Conservation (phyloP, 2,888 invertebrate genomes). For the Pediacus dermestoides region DNA sequence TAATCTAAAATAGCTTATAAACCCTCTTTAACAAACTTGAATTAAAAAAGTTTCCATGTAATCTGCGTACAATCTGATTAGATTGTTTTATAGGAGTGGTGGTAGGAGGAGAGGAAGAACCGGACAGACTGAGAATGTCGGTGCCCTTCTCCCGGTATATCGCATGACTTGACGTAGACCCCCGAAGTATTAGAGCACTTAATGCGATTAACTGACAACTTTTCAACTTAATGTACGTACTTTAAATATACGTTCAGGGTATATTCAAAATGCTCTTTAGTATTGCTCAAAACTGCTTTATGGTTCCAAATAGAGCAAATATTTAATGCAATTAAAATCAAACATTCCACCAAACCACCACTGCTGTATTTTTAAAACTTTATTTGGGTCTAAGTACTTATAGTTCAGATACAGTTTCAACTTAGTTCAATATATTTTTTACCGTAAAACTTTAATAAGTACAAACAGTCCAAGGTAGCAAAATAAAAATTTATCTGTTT, state of each 20-base stretch:
- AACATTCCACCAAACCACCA: constrained; percentile 7
- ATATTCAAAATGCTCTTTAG: constrained; percentile 10
- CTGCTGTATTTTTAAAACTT: no score
- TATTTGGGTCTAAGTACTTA: no score
- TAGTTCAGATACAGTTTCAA: no score
- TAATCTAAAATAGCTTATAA: constrained; percentile 40
- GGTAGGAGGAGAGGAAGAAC: constrained; percentile 19
- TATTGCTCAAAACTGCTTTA: constrained; percentile 14
- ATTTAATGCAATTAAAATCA: constrained; percentile 15
- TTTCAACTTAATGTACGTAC: constrained; percentile 31
- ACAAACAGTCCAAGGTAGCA: no score
- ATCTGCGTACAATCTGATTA: constrained; percentile 45
- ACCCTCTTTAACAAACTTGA: constrained; percentile 44
- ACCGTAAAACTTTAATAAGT: no score
- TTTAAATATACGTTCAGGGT: no score
- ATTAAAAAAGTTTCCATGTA: constrained; percentile 45
- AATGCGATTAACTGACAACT: constrained; percentile 40
- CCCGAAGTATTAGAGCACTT: constrained; percentile 35
- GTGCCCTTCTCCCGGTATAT: constrained; percentile 18
- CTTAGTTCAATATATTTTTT: no score
- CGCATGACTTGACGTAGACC: constrained; percentile 32
- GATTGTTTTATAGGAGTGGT: constrained; percentile 40
- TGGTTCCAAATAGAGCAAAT: constrained; percentile 11
- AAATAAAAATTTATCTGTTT: no score
- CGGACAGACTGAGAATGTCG: constrained; percentile 25